These are phyloP conservation scores for Cacoxenus indagator DNA, from an alignment of 2,888 invertebrate species.

Conservation along the genomic window DNA sequence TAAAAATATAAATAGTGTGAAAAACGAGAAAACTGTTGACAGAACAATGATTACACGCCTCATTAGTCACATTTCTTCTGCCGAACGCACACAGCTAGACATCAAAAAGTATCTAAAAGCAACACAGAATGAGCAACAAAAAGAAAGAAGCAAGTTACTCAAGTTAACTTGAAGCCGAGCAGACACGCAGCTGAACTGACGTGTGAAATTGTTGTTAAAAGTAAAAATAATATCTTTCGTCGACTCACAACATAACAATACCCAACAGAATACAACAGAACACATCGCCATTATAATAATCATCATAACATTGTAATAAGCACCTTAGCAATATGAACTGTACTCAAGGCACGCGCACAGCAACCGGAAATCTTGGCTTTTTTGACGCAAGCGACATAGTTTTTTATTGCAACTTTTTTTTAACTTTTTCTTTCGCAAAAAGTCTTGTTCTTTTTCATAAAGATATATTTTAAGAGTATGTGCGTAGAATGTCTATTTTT, in stretches of 20 bases:
- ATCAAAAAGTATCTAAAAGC: no score
- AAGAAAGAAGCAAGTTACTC: no score
- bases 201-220: no score
- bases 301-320: neutral
- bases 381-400: neutral
- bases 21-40: conserved; percentile 56
- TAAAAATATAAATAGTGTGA: neutral
- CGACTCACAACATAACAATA: conserved; percentile 28
- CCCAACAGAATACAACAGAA: neutral
- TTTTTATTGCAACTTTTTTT: neutral
- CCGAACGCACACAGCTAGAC: neutral
- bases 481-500: neutral
- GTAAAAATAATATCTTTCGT: no score
- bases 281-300: neutral
- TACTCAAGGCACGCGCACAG: neutral
- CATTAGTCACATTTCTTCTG: conserved; percentile 54
- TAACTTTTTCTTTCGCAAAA: neutral
- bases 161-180: no score
- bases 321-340: neutral
- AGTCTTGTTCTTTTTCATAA: neutral
- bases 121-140: neutral
- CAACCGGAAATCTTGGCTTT: neutral
- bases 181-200: neutral
- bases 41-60: conserved; percentile 64
- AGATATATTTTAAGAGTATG: neutral